Evolutionary conservation across 2,113 vertebrate species (phyloP).

Genomic region (Carassius carassius): DNA sequence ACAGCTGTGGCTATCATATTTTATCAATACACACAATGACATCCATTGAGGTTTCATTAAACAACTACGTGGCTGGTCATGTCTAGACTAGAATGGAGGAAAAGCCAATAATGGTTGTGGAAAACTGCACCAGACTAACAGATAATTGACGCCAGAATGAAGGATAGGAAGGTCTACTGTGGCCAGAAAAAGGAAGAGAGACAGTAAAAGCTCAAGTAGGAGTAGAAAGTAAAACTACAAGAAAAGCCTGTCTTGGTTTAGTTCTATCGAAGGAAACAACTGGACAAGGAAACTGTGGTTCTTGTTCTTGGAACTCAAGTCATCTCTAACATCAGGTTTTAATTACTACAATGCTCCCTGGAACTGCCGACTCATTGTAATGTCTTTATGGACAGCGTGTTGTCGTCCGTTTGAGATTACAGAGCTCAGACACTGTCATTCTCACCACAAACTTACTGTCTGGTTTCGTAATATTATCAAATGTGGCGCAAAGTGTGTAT

Average conservation of each 20-base stretch:
- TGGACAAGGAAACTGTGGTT: not conserved
- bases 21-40: constrained; percentile 26
- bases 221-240: too few species aligned
- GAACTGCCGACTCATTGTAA: not conserved
- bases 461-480: not conserved
- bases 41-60: constrained; percentile 30
- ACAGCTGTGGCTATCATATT: not conserved
- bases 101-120: not conserved
- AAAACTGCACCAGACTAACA: not conserved
- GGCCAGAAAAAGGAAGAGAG: not conserved
- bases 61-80: too few species aligned
- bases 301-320: not conserved
- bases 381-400: too few species aligned
- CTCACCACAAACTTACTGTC: not conserved
- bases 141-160: not conserved
- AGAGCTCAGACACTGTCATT: not conserved
- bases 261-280: not conserved
- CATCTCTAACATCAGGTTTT: not conserved
- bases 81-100: not conserved
- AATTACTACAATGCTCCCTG: not conserved
- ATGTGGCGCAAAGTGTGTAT: not conserved
- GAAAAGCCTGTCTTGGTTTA: not conserved
- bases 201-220: not conserved
- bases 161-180: not conserved
- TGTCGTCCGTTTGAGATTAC: not conserved